These are phyloP conservation scores for Agelas oroides DNA, from an alignment of 37 sponge, comb jelly and placozoan species.

Conservation along the genomic window DNA sequence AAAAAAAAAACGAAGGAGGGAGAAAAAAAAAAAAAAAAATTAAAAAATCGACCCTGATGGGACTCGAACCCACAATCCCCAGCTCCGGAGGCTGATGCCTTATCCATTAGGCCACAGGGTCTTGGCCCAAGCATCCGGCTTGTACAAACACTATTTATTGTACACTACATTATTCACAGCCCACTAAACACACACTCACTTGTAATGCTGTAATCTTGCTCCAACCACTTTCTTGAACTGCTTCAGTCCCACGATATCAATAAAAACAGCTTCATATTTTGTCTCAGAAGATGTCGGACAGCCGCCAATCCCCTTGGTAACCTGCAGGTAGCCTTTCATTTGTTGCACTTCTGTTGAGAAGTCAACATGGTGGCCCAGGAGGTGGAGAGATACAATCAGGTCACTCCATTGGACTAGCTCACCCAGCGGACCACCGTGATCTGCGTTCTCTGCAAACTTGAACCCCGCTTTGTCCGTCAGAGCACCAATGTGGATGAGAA, in stretches of 20 bases:
- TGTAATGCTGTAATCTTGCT: constrained; percentile 35
- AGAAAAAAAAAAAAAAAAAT: background rate
- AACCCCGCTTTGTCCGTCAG: constrained; percentile 59
- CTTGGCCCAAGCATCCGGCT: background rate
- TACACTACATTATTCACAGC: no score
- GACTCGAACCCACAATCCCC: constrained; percentile 97
- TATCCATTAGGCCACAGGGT: constrained; percentile 88
- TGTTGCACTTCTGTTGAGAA: constrained; percentile 51
- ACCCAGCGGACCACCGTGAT: constrained; percentile 79
- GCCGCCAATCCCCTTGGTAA: constrained; percentile 20
- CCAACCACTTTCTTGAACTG: constrained; percentile 44
- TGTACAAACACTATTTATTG: no score
- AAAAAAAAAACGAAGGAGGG: background rate
- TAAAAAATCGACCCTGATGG: constrained; percentile 88
- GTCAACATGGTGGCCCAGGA: constrained; percentile 59
- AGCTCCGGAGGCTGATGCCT: constrained; percentile 97
- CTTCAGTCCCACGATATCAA: constrained; percentile 70
- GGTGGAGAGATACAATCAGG: constrained; percentile 60
- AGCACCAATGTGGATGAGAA: constrained; percentile 55
- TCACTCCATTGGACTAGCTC: constrained; percentile 91
- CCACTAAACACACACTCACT: constrained; percentile 26
- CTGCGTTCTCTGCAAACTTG: constrained; percentile 75
- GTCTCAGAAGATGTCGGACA: constrained; percentile 39
- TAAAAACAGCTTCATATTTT: constrained; percentile 51
- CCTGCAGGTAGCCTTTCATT: constrained; percentile 4